These are phyloP conservation scores for Lepidurus arcticus DNA, from an alignment of 1,140 invertebrate genomes.

Conservation along the genomic window DNA sequence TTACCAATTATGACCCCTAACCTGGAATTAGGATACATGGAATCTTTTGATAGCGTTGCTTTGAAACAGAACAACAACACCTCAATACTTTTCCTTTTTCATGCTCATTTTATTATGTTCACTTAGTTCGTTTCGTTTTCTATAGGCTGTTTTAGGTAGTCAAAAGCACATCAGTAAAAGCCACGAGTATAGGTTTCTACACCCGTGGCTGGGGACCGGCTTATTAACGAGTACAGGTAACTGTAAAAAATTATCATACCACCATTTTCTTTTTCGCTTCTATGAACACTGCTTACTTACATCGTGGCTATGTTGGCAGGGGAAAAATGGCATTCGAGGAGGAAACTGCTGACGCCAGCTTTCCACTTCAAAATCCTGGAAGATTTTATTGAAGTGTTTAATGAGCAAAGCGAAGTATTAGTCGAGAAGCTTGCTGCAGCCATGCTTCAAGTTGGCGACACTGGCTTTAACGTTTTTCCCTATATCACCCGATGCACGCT, in stretches of 20 bases:
- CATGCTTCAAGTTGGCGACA: conserved; percentile 49
- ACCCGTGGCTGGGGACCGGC: conserved; percentile 72
- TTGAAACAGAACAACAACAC: no score
- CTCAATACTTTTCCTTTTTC: background rate
- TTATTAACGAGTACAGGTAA: conserved; percentile 60
- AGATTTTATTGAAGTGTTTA: conserved; percentile 74
- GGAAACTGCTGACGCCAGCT: conserved; percentile 83
- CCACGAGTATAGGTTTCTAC: conserved; percentile 63
- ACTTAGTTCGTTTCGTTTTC: background rate
- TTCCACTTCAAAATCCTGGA: conserved; percentile 87
- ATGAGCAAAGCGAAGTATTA: conserved; percentile 63
- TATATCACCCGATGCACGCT: conserved; percentile 74
- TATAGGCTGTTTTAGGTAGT: conserved; percentile 60
- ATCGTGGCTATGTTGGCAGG: conserved; percentile 47
- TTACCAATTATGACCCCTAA: background rate
- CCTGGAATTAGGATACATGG: background rate
- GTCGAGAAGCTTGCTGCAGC: conserved; percentile 55
- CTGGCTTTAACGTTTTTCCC: conserved; percentile 68
- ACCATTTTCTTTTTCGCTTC: no score
- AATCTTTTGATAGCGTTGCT: background rate
- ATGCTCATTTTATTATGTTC: background rate
- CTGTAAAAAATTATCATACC: background rate
- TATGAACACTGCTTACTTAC: no score
- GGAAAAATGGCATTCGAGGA: conserved; percentile 66
- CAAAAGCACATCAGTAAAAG: conserved; percentile 67